A percentile compares a stretch with the other conserved stretches of the same genome.
phyloP scores from a whole-genome alignment of 2,797 vertebrate species.

The Cryptoprocta ferox region DNA sequence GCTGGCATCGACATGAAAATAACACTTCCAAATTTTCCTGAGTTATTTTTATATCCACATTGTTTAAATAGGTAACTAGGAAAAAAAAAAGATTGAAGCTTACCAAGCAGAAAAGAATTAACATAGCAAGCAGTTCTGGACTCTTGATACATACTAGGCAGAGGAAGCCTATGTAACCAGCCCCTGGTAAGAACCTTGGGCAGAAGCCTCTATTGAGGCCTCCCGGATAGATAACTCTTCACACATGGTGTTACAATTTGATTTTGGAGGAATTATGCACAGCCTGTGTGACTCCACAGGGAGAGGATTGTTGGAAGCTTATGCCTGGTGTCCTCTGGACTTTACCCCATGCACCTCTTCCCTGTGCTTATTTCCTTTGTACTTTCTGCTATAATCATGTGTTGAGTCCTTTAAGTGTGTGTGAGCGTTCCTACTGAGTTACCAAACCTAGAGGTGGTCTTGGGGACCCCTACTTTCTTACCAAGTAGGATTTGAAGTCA shows the following conservation, averaged over 20 bases:
- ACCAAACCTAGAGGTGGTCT: not conserved
- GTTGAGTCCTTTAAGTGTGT: not conserved
- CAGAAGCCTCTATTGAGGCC: not conserved
- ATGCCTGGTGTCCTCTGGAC: not conserved
- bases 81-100: not conserved
- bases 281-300: not conserved
- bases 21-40: not conserved
- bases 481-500: not conserved
- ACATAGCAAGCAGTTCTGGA: not conserved
- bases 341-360: not conserved
- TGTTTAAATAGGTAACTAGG: constrained; percentile 1
- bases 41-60: constrained; percentile 10
- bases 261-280: not conserved
- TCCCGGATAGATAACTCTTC: not conserved
- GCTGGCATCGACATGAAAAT: constrained; percentile 15
- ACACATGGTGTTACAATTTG: not conserved
- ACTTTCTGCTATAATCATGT: not conserved
- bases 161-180: not conserved
- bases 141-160: not conserved
- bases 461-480: not conserved
- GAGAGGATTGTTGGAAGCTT: not conserved
- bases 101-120: not conserved
- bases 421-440: not conserved
- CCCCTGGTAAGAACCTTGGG: not conserved
- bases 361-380: not conserved